Evolutionary conservation across 1,140 invertebrate species (phyloP), one percentile per base, ranked within the genome.

Genomic region (Radopholus similis): DNA sequence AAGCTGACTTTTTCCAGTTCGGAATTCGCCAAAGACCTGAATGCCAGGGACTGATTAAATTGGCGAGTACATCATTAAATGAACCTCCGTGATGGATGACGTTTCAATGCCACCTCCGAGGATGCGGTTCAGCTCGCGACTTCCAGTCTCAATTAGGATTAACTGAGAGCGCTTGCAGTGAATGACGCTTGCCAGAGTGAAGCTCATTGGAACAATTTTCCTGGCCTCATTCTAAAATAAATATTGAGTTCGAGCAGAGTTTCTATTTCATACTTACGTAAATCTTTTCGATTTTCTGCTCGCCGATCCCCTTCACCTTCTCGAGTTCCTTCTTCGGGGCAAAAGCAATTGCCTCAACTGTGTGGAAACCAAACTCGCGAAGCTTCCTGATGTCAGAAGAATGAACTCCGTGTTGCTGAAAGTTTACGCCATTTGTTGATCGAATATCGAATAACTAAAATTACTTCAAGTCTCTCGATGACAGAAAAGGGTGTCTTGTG

Each of bases 1-100:
- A 0, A 98, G 76, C 78, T 99, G 96, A 18, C 94, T 95, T 85
- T 99, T 99, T 55, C 96, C 96, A 13, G 94, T 95, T 70, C 95
- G 85, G 83, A 98, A 98, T 85, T 99, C 96, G 0, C 96, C 95
- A 86, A 98, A 98, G 73, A 98, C 89, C 86, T 79, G 51, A 32
- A 78, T 15, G 28, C 40, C 8, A 49, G 30, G 13, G 8, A 62
- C 4, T 21, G 28, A 47, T 34, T 47, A 5, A 32, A 37, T 9
- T n/a, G 8, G 9, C 2, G 18, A 21, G 5, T 64, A 8, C 8
- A 64, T 64, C 8, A 4, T 28, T 30, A 40, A 13, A 62, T 23
- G 9, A 30, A 78, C 78, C 71, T 99, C 96, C 2, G 95, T 99
- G n/a, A 99, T 97, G 0, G 93, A 94, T 0, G 95, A 95, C 13